A percentile compares a stretch with the other conserved stretches of the same genome.
These are phyloP conservation scores for Pecten maximus DNA, from an alignment of 2,888 invertebrate genomes.

Conservation along the genomic window DNA sequence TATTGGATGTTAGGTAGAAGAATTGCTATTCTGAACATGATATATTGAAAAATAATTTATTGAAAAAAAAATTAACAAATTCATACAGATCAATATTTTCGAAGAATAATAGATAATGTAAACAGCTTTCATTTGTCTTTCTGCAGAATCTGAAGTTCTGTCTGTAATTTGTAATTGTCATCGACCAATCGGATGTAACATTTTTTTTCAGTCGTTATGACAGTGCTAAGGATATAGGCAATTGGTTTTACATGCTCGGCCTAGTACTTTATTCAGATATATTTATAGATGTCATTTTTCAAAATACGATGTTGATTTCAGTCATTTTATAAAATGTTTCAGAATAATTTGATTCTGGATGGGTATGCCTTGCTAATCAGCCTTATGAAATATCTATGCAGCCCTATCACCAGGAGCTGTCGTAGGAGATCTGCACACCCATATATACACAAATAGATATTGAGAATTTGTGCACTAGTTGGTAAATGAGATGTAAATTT, in stretches of 20 bases:
- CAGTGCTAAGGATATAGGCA: not conserved
- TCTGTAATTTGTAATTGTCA: not conserved
- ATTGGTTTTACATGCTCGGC: not conserved
- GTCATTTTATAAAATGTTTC: not conserved
- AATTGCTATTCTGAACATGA: not conserved
- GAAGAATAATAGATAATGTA: not conserved
- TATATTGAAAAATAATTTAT: not conserved
- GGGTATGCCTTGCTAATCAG: not conserved
- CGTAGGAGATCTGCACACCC: not conserved
- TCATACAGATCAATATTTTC: not conserved
- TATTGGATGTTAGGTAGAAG: no score
- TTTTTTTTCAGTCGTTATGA: not conserved
- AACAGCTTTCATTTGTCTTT: not conserved
- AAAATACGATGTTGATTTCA: conserved; percentile 4
- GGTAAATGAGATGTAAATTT: conserved; percentile 24
- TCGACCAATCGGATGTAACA: not conserved
- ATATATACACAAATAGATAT: conserved; percentile 3
- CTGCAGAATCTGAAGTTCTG: not conserved
- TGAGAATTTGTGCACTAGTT: not conserved
- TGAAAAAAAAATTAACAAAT: not conserved
- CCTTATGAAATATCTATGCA: not conserved
- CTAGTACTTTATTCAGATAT: not conserved
- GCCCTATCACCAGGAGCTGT: not conserved
- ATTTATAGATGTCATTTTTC: conserved; percentile 29
- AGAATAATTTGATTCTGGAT: not conserved